Base-by-base conservation (phyloP, 2,797 vertebrate genomes). In the Ptychobarbus kaznakovi region DNA sequence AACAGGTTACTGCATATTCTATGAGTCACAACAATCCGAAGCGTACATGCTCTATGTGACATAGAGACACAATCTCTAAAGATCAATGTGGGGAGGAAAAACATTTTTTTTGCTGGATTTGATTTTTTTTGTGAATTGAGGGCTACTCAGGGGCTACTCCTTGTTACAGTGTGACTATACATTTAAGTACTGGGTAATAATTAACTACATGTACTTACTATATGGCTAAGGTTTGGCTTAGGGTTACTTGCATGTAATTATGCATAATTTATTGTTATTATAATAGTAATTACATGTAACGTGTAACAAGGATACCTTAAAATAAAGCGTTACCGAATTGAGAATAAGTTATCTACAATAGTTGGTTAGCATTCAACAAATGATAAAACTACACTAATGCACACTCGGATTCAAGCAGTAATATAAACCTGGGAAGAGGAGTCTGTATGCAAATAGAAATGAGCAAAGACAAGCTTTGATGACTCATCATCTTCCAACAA, bases 401-500 rank as follows among this genome's bases (percentile, higher is more conserved):
- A 65, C 10, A 7, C 25, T 46, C 1, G 0, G 40, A 63, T 38
- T 81, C 2, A 18, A 5, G 8, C 32, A 53, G 44, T 49, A 42
- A 6, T 81, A 20, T 81, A 9, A 81, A 25, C 32, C 32, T 28
- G 46, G 49, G 20, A 38, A 74, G 8, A 69, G 46, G 3, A 61
- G 70, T 56, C 77, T 42, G 42, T 53, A 72, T 38, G 38, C 58
- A 61, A 80, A 53, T 46, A 70, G 25, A 58, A 16, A 63, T 46
- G 8, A 72, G 68, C 77, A 74, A 75, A 81, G 70, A 76, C 58
- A n/a, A 84, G 42, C 42, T 38, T 28, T 82, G 20, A 82, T 79
- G 85, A 88, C 44, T 86, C 82, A 88, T 83, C 51, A 76, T 46
- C n/a, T 79, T 79, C 25, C 58, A 79, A 51, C 65, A 81, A 49